Percentiles rank a stretch among this genome's conserved stretches.
Evolutionary conservation across 2,113 vertebrate species (phyloP).

Genomic region (Poecile atricapillus): DNA sequence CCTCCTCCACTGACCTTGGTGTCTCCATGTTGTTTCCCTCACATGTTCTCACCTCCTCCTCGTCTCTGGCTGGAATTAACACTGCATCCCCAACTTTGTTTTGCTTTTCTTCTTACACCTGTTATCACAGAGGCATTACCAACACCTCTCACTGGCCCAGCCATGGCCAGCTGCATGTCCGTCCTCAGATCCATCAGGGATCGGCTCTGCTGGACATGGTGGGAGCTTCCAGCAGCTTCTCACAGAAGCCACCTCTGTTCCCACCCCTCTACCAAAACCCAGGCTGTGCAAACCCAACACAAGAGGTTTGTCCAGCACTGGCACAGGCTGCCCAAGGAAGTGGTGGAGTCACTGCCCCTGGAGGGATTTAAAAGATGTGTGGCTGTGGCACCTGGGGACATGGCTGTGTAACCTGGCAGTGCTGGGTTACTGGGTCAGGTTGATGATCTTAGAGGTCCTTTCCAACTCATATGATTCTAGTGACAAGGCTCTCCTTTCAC

Average conservation of each 20-base stretch:
- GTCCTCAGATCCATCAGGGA: neutral
- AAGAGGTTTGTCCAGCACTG: neutral
- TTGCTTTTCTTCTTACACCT: too few species aligned
- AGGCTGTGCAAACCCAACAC: neutral
- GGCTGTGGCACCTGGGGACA: neutral
- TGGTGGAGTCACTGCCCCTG: neutral
- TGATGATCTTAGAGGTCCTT: neutral
- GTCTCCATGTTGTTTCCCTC: neutral
- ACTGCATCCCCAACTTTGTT: neutral
- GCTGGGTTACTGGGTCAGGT: too few species aligned
- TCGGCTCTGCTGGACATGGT: neutral
- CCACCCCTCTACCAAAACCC: neutral
- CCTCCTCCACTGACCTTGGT: neutral
- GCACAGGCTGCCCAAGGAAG: neutral
- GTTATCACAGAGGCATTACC: too few species aligned
- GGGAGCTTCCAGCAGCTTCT: neutral
- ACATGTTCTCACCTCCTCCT: neutral
- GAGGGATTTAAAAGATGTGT: neutral
- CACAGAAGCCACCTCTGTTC: neutral
- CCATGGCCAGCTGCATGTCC: neutral
- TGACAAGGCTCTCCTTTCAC: neutral
- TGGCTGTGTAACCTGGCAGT: neutral
- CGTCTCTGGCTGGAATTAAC: neutral
- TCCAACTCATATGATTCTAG: neutral
- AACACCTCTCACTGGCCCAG: fast-evolving